These are phyloP conservation scores for Lordiphosa mommai DNA, from an alignment of 1,140 invertebrate genomes.

Conservation along the genomic window DNA sequence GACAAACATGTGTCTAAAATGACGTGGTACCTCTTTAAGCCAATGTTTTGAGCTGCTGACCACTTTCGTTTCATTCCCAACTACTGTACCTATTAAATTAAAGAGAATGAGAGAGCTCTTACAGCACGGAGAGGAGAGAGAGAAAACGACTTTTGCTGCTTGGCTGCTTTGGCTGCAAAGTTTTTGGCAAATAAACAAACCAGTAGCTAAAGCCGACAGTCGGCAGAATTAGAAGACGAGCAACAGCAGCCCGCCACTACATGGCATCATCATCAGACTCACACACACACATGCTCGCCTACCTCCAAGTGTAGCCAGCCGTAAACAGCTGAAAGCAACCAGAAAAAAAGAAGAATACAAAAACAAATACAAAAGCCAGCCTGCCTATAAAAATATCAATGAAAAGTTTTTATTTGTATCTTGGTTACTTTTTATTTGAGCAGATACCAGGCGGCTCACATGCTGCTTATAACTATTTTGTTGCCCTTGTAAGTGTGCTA, in stretches of 20 bases:
- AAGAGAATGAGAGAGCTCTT: background rate
- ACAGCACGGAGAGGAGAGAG: slow-evolving; percentile 8
- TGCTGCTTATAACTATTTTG: slow-evolving; percentile 49
- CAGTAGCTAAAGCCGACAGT: slow-evolving; percentile 43
- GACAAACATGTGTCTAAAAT: no score
- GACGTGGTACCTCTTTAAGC: no score
- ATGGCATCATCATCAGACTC: slow-evolving; percentile 65
- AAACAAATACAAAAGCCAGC: slow-evolving; percentile 29
- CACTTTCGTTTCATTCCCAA: background rate
- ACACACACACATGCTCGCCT: slow-evolving; percentile 16
- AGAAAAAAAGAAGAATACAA: slow-evolving; percentile 23
- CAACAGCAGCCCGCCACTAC: slow-evolving; percentile 14
- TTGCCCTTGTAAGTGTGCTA: slow-evolving; percentile 10
- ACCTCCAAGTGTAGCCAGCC: slow-evolving; percentile 41
- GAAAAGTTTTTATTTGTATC: slow-evolving; percentile 42
- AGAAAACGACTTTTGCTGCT: slow-evolving; percentile 24
- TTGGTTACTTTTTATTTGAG: slow-evolving; percentile 18
- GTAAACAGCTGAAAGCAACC: slow-evolving; percentile 49
- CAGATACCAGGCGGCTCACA: slow-evolving; percentile 18
- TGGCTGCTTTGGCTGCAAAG: slow-evolving; percentile 41
- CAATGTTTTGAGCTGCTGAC: no score
- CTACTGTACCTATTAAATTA: background rate
- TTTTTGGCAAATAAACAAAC: slow-evolving; percentile 68
- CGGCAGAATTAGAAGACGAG: slow-evolving; percentile 19
- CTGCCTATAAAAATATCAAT: slow-evolving; percentile 70